phyloP scores from a whole-genome alignment of 2,888 invertebrate genomes.

The Brachyopa scutellaris region DNA sequence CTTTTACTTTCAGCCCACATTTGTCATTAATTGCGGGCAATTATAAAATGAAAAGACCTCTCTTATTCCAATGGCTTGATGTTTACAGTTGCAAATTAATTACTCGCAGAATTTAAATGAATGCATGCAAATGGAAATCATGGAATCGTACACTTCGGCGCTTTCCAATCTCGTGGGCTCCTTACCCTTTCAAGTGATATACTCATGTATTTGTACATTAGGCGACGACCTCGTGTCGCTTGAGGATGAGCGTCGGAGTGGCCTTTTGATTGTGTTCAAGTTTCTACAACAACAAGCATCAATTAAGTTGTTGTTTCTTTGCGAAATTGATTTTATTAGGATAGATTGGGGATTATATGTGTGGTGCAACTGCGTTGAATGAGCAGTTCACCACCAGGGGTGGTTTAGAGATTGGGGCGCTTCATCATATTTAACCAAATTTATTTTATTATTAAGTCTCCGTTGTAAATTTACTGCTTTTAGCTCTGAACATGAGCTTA shows the following conservation, averaged over 20 bases:
- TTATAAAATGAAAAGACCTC: slow-evolving; percentile 62
- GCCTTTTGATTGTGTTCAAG: slow-evolving; percentile 34
- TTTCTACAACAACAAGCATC: slow-evolving; percentile 21
- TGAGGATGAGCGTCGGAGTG: not conserved
- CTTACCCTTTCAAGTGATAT: slow-evolving; percentile 36
- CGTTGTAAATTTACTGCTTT: too few species aligned
- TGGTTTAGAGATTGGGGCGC: too few species aligned
- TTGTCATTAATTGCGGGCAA: slow-evolving; percentile 63
- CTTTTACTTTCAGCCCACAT: slow-evolving; percentile 46
- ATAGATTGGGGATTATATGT: slow-evolving; percentile 36
- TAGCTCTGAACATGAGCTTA: too few species aligned
- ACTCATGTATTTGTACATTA: slow-evolving; percentile 6
- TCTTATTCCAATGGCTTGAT: slow-evolving; percentile 27
- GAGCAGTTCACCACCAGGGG: too few species aligned
- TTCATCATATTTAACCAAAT: too few species aligned
- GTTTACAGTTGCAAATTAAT: slow-evolving; percentile 70
- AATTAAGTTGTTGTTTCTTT: slow-evolving; percentile 34
- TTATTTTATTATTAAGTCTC: too few species aligned
- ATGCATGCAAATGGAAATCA: slow-evolving; percentile 34
- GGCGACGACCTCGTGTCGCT: slow-evolving; percentile 46
- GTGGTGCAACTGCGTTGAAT: not conserved
- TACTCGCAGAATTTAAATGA: slow-evolving; percentile 45
- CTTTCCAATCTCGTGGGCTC: not conserved
- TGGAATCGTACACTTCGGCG: not conserved
- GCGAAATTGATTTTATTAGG: slow-evolving; percentile 45